phyloP scores from a whole-genome alignment of 2,113 vertebrate genomes.

The Circaetus gallicus region DNA sequence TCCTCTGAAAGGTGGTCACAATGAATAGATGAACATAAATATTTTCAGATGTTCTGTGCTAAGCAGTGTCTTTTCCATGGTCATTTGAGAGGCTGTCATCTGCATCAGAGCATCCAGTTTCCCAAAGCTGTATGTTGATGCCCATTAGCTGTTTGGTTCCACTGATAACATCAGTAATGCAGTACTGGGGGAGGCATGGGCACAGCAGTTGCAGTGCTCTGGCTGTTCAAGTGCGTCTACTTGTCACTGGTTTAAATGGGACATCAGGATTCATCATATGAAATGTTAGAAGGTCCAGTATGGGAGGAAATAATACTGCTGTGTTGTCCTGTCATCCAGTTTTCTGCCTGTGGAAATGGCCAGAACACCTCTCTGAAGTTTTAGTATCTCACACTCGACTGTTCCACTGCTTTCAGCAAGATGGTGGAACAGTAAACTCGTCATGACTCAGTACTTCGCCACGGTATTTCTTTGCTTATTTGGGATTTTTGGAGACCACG shows the following conservation, averaged over 20 bases:
- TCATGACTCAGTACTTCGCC: background rate
- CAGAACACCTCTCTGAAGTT: background rate
- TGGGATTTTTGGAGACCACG: background rate
- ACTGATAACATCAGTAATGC: background rate
- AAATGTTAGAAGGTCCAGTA: background rate
- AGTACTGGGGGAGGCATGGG: background rate
- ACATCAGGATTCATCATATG: background rate
- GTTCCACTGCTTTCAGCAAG: background rate
- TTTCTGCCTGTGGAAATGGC: background rate
- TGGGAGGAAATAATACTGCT: background rate
- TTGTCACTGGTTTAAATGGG: background rate
- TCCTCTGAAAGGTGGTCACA: background rate
- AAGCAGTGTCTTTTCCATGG: background rate
- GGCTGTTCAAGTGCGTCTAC: background rate
- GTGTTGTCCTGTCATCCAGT: background rate
- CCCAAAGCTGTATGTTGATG: background rate
- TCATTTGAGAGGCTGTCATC: background rate
- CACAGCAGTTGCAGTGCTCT: background rate
- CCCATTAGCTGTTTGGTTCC: background rate
- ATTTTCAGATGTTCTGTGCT: background rate
- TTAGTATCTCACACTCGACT: background rate
- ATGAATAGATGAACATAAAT: background rate
- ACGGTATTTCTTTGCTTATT: background rate
- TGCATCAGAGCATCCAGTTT: background rate
- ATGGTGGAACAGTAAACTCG: rapidly evolving